These are phyloP conservation scores for Beroe ovata DNA, from an alignment of 37 sponge, comb jelly and placozoan genomes.

Conservation along the genomic window DNA sequence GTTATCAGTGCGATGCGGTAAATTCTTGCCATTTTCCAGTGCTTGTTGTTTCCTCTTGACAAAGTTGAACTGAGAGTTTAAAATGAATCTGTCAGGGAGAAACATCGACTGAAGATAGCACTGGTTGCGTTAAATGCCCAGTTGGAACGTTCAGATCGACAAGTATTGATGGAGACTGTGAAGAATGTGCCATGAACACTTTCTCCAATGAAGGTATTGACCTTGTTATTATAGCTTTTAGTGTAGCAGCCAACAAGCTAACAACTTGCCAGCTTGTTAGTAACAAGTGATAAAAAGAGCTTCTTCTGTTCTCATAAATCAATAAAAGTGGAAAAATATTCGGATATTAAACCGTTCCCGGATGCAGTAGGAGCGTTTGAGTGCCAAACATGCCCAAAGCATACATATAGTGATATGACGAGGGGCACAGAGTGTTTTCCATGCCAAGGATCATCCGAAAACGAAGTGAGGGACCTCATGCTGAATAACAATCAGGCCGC, in stretches of 20 bases:
- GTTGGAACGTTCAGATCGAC: neutral
- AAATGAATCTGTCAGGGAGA: neutral
- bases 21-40: no score
- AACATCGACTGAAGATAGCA: neutral
- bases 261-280: no score
- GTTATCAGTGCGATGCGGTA: no score
- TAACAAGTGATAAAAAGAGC: no score
- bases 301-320: no score
- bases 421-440: neutral
- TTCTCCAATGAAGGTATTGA: neutral
- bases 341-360: no score
- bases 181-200: neutral
- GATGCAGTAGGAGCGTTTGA: neutral
- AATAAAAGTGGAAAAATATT: no score
- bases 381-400: neutral
- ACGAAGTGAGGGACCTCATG: neutral
- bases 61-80: no score
- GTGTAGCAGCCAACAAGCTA: no score
- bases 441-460: neutral
- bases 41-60: no score
- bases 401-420: neutral
- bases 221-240: neutral
- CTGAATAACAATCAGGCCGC: neutral
- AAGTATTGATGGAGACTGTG: neutral
- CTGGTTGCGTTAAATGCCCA: neutral